Evolutionary conservation across 2,888 invertebrate species (phyloP).

Genomic region (Slavum lentiscoides): DNA sequence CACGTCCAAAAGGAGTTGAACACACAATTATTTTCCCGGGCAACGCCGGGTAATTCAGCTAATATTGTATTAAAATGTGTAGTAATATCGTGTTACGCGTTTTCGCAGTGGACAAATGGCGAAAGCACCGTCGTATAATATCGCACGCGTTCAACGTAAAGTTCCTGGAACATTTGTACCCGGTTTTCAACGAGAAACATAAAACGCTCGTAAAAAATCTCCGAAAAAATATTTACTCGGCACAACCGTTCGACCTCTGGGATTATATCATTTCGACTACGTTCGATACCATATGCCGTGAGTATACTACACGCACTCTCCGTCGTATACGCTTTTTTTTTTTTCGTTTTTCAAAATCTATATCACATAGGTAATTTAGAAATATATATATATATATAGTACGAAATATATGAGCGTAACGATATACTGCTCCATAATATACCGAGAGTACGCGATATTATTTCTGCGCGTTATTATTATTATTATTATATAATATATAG

Average conservation of each 20-base stretch:
- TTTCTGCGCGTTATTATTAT: neutral
- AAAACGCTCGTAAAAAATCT: constrained; percentile 32
- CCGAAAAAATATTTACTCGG: constrained; percentile 55
- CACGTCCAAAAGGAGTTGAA: no score
- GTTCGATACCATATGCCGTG: constrained; percentile 56
- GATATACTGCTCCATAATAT: no score
- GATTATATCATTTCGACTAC: constrained; percentile 55
- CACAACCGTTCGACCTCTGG: constrained; percentile 54
- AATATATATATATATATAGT: neutral
- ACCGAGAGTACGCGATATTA: neutral
- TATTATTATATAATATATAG: constrained; percentile 16
- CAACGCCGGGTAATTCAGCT: no score
- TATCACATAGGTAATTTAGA: neutral
- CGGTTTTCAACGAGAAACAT: constrained; percentile 47
- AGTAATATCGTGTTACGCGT: neutral
- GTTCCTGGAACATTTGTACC: constrained; percentile 34
- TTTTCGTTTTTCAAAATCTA: neutral
- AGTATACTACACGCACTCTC: neutral
- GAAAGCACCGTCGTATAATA: constrained; percentile 43
- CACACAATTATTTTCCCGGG: no score
- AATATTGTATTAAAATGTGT: no score
- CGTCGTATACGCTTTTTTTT: neutral
- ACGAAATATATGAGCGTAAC: no score
- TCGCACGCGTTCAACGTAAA: constrained; percentile 40
- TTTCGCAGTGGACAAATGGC: constrained; percentile 44